Conservation (phyloP, 1,140 invertebrate species). For the Aphelenchoides avenae region DNA sequence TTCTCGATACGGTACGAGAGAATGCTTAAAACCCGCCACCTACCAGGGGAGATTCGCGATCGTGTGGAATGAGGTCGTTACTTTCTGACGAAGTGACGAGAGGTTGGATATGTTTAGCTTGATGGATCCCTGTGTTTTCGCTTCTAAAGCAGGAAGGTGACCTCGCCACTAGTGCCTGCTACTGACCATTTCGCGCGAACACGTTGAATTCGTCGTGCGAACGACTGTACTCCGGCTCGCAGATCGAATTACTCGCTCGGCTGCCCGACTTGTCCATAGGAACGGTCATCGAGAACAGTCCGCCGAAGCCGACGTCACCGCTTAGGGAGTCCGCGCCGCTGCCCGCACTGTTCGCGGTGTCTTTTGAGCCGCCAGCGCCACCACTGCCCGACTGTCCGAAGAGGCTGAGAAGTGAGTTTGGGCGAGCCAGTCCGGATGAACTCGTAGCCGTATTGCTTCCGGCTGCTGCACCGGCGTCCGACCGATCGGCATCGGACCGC, state of each 20-base stretch:
- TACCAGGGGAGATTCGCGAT: constrained; percentile 20
- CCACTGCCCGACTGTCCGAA: too few species aligned
- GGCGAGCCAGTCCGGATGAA: neutral
- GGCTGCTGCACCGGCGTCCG: neutral
- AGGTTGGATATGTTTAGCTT: constrained; percentile 19
- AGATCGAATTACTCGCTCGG: neutral
- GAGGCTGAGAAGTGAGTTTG: neutral
- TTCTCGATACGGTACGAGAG: too few species aligned
- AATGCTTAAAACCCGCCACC: too few species aligned
- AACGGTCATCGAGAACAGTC: constrained; percentile 19
- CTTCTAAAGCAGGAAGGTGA: constrained; percentile 6
- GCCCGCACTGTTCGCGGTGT: neutral
- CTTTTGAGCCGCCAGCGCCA: too few species aligned
- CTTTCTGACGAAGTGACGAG: constrained; percentile 15
- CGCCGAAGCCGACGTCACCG: neutral
- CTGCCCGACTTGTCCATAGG: constrained; percentile 1
- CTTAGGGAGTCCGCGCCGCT: constrained; percentile 3
- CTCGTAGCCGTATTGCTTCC: neutral
- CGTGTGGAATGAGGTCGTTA: constrained; percentile 19
- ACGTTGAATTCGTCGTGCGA: neutral
- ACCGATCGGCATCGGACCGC: too few species aligned
- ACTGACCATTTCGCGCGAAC: neutral
- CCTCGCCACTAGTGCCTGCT: neutral
- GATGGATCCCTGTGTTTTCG: constrained; percentile 16
- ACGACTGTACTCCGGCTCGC: constrained; percentile 6